These are phyloP conservation scores for Burhinus bistriatus DNA, from an alignment of 2,113 vertebrate genomes.

Conservation along the genomic window DNA sequence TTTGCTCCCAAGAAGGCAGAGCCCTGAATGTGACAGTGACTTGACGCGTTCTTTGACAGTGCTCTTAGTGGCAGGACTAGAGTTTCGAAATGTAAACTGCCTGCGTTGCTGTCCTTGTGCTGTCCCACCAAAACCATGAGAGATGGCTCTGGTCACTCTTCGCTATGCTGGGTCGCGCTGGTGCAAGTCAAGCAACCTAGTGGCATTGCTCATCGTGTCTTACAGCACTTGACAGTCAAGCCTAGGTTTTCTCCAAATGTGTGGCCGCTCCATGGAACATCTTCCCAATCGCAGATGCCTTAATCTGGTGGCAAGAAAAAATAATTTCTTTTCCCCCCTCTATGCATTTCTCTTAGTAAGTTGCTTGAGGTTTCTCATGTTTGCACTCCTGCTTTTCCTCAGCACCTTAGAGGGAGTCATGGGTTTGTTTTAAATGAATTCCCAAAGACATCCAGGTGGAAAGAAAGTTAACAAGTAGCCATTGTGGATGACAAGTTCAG, in stretches of 20 bases:
- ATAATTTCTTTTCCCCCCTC: background rate
- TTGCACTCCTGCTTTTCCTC: background rate
- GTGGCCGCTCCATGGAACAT: rapidly evolving
- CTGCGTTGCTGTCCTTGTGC: rapidly evolving
- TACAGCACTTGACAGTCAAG: background rate
- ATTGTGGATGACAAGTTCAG: background rate
- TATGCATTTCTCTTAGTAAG: background rate
- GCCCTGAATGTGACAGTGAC: background rate
- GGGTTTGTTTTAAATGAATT: background rate
- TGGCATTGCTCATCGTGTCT: background rate
- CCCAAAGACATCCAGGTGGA: background rate
- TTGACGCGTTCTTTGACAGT: rapidly evolving
- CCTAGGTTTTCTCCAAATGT: background rate
- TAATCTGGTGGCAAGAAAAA: background rate
- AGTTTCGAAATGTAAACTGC: background rate
- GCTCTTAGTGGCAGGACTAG: background rate
- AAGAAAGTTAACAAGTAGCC: background rate
- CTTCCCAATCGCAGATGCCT: background rate
- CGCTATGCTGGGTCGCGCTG: rapidly evolving
- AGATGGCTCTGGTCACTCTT: background rate
- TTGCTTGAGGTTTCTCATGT: background rate
- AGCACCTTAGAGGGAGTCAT: background rate
- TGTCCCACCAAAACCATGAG: background rate
- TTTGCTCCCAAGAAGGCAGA: background rate
- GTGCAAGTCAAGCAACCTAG: background rate